These are phyloP conservation scores for Indicator indicator DNA, from an alignment of 2,113 vertebrate genomes.

Conservation along the genomic window DNA sequence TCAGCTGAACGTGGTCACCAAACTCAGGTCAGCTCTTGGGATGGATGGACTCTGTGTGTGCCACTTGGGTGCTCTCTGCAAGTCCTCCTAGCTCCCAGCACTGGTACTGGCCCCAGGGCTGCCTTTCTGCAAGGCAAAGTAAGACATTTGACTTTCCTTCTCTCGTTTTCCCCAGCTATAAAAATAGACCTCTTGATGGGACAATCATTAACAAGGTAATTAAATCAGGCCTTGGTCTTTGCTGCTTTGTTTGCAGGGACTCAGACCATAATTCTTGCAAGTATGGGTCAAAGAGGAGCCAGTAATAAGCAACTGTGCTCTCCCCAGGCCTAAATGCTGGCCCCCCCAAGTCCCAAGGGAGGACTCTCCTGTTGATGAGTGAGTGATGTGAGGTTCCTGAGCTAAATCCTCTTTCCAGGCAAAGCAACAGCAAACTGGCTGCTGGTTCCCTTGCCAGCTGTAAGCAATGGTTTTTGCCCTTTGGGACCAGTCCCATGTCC, in stretches of 20 bases:
- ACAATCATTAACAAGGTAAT: background rate
- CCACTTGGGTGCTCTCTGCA: background rate
- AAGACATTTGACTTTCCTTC: background rate
- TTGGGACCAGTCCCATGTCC: rapidly evolving
- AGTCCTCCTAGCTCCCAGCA: background rate
- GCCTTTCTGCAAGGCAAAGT: background rate
- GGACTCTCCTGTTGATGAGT: background rate
- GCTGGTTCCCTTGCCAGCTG: background rate
- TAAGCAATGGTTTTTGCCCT: background rate
- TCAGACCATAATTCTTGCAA: background rate
- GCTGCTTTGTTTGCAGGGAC: background rate
- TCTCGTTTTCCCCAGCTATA: background rate
- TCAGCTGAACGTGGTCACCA: background rate
- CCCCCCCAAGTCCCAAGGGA: background rate
- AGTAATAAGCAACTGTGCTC: background rate
- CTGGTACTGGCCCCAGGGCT: background rate
- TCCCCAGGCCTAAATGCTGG: background rate
- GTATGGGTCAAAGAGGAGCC: background rate
- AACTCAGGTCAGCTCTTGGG: background rate
- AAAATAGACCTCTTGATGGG: background rate
- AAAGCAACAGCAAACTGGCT: background rate
- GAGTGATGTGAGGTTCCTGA: background rate
- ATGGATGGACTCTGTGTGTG: background rate
- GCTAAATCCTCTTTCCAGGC: background rate
- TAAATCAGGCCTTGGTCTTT: background rate